phyloP scores from a whole-genome alignment of 1,140 invertebrate genomes.

The Mamestra configurata region DNA sequence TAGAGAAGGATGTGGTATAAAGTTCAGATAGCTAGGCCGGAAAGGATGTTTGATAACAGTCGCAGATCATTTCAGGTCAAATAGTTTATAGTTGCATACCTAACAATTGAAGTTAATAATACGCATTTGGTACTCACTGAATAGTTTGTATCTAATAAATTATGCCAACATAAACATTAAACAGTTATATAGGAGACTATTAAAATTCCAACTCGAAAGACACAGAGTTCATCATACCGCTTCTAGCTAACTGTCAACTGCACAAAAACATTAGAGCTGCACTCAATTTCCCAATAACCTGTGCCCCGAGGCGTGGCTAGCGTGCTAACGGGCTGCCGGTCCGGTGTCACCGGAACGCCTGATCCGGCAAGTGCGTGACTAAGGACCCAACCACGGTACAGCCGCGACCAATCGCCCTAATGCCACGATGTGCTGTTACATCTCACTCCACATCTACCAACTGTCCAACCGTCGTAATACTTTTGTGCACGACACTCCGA shows the following conservation, averaged over 20 bases:
- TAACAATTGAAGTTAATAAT: neutral
- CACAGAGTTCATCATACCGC: slow-evolving; percentile 14
- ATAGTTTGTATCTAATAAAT: too few species aligned
- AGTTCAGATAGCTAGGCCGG: neutral
- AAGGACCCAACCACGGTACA: slow-evolving; percentile 10
- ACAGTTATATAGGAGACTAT: too few species aligned
- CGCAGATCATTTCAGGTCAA: neutral
- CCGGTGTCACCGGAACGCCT: slow-evolving; percentile 25
- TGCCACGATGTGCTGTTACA: slow-evolving; percentile 36
- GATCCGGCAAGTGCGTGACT: slow-evolving; percentile 30
- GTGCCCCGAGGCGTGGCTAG: slow-evolving; percentile 14
- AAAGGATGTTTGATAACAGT: slow-evolving; percentile 31
- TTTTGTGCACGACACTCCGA: neutral
- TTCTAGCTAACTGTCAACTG: slow-evolving; percentile 36
- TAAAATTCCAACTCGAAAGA: neutral
- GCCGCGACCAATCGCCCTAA: slow-evolving; percentile 19
- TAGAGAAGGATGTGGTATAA: neutral
- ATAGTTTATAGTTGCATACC: neutral
- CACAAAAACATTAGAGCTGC: slow-evolving; percentile 36
- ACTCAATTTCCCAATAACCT: slow-evolving; percentile 40
- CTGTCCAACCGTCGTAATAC: slow-evolving; percentile 3
- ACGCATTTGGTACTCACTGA: too few species aligned
- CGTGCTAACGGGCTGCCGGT: slow-evolving; percentile 16
- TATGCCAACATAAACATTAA: too few species aligned
- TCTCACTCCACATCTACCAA: slow-evolving; percentile 18